phyloP scores from a whole-genome alignment of 2,888 invertebrate genomes.

The Mallateleia sp. region DNA sequence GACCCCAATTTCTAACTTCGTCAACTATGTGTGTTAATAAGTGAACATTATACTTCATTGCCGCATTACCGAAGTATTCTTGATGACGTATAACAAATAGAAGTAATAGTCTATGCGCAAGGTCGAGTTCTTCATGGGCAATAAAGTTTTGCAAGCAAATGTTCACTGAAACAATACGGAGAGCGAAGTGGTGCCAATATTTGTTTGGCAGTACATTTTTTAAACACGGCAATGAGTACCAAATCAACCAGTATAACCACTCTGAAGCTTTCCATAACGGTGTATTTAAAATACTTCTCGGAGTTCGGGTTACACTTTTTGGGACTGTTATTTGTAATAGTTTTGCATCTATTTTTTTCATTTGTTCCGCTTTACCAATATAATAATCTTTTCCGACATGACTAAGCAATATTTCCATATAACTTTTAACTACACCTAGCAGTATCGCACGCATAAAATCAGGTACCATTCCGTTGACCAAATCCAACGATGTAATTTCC shows the following conservation, averaged over 20 bases:
- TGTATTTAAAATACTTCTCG: slow-evolving; percentile 35
- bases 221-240: slow-evolving; percentile 52
- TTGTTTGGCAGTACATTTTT: slow-evolving; percentile 45
- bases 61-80: slow-evolving; percentile 21
- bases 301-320: slow-evolving; percentile 44
- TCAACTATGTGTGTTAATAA: slow-evolving; percentile 38
- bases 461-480: slow-evolving; percentile 71
- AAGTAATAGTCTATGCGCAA: neutral
- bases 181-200: slow-evolving; percentile 63
- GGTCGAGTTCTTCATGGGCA: neutral
- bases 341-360: slow-evolving; percentile 53
- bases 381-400: too few relatives aligned
- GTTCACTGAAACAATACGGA: slow-evolving; percentile 4
- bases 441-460: slow-evolving; percentile 74
- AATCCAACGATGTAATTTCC: slow-evolving; percentile 59
- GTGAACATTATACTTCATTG: slow-evolving; percentile 61
- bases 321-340: slow-evolving; percentile 50
- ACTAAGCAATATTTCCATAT: too few relatives aligned
- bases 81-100: slow-evolving; percentile 21
- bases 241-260: slow-evolving; percentile 67
- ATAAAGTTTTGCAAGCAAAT: slow-evolving; percentile 14
- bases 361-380: too few relatives aligned
- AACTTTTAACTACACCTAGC: too few relatives aligned
- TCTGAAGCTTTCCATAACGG: slow-evolving; percentile 69
- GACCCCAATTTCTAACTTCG: slow-evolving; percentile 55